Evolutionary conservation across 2,113 vertebrate genomes (phyloP), one percentile per base, ranked within the genome.

Genomic region (Nesoenas mayeri): DNA sequence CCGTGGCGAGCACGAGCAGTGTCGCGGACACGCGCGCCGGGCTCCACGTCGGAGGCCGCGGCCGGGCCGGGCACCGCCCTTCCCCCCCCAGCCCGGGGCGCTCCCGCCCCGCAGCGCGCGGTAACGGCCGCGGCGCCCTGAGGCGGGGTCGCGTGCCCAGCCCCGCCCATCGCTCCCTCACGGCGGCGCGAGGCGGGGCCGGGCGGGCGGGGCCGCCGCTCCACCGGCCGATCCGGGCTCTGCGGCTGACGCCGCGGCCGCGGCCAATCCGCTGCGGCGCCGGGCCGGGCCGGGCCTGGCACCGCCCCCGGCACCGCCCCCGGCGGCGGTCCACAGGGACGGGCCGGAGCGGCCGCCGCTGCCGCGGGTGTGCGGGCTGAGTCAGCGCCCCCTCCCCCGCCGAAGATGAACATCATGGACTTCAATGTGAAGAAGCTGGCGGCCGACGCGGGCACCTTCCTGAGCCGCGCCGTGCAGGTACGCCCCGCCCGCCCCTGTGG

Each of bases 381-480:
- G 28, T 51, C 53, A 15, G 88, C 28, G 54, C 8, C 28, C 44
- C 13, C 12, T 17, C 16, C 70, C n/a, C 65, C 53, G 48, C 83
- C 79, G 78, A 91, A 92, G 44, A 97, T 96, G 90, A 96, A 96
- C 95, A 97, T 97, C 70, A 99, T 99, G 99, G 99, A 99, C 85
- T 99, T 99, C 96, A 99, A 99, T 40, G 98, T 99, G 20, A 99
- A 99, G 96, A 98, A 99, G 85, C 91, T 99, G n/a, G 99, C 99
- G 61, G 99, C 99, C 12, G 99, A 99, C 92, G 99, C 99, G 40
- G 99, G 99, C 65, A 99, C 99, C n/a, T 99, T 99, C 92, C 97
- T 99, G 64, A 99, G 98, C 89, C 99, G 99, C 10, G 99, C 99
- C 4, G 99, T 99, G 34, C 99, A 99, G 99, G 99, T 99, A 98